phyloP scores from a whole-genome alignment of 2,113 vertebrate species.

The Tragelaphus buxtoni region DNA sequence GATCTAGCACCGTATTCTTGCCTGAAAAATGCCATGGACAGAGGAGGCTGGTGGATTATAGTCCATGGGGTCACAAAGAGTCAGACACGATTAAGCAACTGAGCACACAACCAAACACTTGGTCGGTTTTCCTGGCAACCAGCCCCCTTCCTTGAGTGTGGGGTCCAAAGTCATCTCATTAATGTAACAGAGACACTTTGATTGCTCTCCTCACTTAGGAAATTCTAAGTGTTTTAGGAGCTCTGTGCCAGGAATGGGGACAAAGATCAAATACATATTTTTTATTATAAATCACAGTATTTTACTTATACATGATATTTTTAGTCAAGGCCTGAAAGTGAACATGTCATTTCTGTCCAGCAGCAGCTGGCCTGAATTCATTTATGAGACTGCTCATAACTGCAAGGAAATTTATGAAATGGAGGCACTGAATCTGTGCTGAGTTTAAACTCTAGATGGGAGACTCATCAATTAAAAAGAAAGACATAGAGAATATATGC shows the following conservation, averaged over 20 bases:
- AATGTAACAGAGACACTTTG: background rate
- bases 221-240: background rate
- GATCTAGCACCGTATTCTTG: background rate
- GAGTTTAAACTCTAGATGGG: background rate
- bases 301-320: background rate
- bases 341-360: background rate
- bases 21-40: background rate
- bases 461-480: background rate
- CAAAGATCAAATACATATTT: background rate
- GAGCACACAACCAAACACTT: background rate
- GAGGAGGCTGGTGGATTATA: background rate
- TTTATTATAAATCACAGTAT: background rate
- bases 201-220: background rate
- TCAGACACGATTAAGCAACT: background rate
- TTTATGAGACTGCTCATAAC: background rate
- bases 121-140: background rate
- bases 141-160: background rate
- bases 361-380: background rate
- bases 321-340: background rate
- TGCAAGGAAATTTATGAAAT: background rate
- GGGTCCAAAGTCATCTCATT: background rate
- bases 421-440: background rate
- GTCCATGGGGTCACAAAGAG: background rate
- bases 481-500: background rate
- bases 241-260: background rate